Evolutionary conservation across 1,140 invertebrate species (phyloP), one percentile per base, ranked within the genome.

Genomic region (Limonius californicus): DNA sequence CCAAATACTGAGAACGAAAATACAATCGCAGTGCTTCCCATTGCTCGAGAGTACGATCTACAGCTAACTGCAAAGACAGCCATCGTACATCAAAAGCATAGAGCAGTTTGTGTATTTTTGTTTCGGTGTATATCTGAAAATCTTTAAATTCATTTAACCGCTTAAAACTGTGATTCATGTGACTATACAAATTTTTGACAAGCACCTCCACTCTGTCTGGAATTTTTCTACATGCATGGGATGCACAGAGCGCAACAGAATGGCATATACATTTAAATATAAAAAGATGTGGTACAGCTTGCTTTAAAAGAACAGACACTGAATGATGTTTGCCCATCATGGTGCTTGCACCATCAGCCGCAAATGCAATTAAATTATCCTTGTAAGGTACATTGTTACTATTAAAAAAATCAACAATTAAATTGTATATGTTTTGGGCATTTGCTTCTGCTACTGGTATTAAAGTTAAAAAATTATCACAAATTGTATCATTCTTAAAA

Each of bases 291-390:
- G 43, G 21, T 7, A 59, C 45, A 27, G 47, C 45, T 14, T 53
- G 20, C 50, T 53, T 50, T 30, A 61, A 55, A 20, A 54, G n/a
- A 15, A 12, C 21, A 15, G 15, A 30, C 11, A 60, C 19, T 14
- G 63, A 65, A 54, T 61, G 59, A 21, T 62, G 19, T 18, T 2
- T 4, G 12, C 59, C 63, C 20, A 62, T 35, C 63, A 65, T 65
- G 14, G 54, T 32, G 47, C 58, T 57, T n/a, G 73, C 70, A 1
- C 76, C 76, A 68, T 78, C 73, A 19, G 71, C 63, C 32, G 72
- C 74, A 70, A 76, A 77, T 12, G 74, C 77, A 15, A 77, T 70
- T 67, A 77, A 67, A 63, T 78, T 78, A 19, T 56, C 27, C 65
- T 70, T 73, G 57, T 71, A 77, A 21, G 74, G 76, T 62, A 79